These are phyloP conservation scores for Araneus ventricosus DNA, from an alignment of 1,140 invertebrate genomes.

Conservation along the genomic window DNA sequence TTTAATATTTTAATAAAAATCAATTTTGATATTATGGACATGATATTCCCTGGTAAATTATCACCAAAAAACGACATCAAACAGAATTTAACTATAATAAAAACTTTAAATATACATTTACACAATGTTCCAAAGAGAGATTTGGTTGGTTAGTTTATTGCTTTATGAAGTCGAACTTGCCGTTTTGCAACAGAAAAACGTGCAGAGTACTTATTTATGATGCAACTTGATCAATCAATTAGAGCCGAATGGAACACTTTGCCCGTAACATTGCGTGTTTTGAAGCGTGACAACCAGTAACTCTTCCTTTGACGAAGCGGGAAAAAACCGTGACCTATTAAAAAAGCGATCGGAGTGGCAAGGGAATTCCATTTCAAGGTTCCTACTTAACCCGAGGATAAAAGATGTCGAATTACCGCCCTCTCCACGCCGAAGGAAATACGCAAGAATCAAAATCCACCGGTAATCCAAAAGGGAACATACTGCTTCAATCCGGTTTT, in stretches of 20 bases:
- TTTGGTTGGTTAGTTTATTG: no score
- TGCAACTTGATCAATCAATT: neutral
- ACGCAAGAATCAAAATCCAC: neutral
- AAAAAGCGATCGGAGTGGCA: neutral
- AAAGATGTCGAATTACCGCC: neutral
- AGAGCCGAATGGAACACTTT: neutral
- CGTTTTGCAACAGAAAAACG: neutral
- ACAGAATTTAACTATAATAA: no score
- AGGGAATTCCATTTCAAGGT: neutral
- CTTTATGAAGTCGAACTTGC: neutral
- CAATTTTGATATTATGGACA: no score
- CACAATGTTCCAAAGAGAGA: no score
- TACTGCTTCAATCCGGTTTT: neutral
- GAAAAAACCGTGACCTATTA: conserved; percentile 18
- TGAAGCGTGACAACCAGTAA: neutral
- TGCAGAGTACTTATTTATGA: neutral
- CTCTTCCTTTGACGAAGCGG: neutral
- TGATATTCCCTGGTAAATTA: no score
- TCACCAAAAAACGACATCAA: no score
- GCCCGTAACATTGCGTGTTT: neutral
- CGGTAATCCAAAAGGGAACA: neutral
- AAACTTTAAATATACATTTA: no score
- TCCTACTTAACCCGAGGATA: neutral
- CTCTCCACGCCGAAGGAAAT: neutral
- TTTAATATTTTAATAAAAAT: no score